These are phyloP conservation scores for Cirrhinus mrigala DNA, from an alignment of 2,797 vertebrate genomes.

Conservation along the genomic window DNA sequence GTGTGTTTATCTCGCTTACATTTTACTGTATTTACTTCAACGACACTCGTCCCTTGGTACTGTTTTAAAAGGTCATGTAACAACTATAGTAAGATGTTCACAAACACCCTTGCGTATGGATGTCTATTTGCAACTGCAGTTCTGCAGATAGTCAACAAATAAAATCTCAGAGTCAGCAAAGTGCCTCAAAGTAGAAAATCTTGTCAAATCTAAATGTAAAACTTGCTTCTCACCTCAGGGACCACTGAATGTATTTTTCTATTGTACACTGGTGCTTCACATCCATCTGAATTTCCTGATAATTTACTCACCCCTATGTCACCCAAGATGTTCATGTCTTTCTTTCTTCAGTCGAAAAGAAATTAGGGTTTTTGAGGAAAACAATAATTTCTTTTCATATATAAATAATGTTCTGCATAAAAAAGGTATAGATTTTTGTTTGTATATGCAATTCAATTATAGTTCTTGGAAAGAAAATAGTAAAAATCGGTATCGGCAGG, in stretches of 20 bases:
- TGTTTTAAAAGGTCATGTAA: conserved; percentile 25
- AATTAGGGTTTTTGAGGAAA: no score
- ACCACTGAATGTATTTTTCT: not conserved
- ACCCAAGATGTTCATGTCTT: no score
- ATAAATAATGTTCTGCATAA: no score
- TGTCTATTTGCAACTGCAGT: conserved; percentile 2
- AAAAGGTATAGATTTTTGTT: no score
- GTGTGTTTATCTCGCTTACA: conserved; percentile 5
- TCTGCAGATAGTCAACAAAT: conserved; percentile 10
- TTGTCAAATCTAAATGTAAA: conserved; percentile 35
- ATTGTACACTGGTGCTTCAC: not conserved
- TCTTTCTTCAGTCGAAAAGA: no score
- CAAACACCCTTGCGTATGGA: not conserved
- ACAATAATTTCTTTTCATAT: no score
- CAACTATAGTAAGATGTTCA: not conserved
- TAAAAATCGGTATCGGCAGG: no score
- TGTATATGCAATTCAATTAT: no score
- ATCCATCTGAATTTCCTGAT: not conserved
- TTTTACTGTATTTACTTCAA: not conserved
- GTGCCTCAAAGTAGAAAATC: conserved; percentile 7
- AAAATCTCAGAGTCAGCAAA: conserved; percentile 18
- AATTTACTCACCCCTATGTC: no score
- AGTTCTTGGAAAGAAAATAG: no score
- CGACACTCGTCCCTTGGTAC: not conserved
- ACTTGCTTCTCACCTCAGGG: conserved; percentile 8